These are phyloP conservation scores for Aurelia coerulea DNA, from an alignment of 30 jellyfish, hydroid and myxozoan species.

Conservation along the genomic window DNA sequence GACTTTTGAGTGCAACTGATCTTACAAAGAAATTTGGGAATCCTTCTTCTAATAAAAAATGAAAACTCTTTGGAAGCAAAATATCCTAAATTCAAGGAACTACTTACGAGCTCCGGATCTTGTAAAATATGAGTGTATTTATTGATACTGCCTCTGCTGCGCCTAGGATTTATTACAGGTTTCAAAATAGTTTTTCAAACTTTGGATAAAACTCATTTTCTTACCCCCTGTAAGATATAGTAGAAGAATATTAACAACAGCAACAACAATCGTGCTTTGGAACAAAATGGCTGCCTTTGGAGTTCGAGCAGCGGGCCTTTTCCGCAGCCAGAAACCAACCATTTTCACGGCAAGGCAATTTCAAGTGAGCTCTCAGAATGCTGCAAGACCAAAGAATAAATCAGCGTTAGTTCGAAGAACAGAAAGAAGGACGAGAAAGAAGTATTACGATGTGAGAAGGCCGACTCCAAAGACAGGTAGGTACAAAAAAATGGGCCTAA, in stretches of 20 bases:
- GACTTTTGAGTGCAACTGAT: no score
- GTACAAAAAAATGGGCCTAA: background rate
- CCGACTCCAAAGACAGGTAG: slow-evolving; percentile 31
- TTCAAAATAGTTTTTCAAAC: no score
- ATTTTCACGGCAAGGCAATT: slow-evolving; percentile 14
- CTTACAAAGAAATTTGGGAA: no score
- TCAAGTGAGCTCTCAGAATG: background rate
- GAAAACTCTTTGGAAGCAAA: no score
- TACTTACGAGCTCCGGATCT: no score
- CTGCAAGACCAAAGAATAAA: slow-evolving; percentile 4
- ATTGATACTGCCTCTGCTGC: no score
- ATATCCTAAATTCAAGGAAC: no score
- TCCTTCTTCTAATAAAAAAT: no score
- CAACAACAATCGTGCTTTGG: background rate
- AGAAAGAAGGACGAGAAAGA: slow-evolving; percentile 25
- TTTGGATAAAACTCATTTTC: no score
- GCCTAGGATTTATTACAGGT: no score
- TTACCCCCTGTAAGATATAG: no score
- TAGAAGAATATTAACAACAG: background rate
- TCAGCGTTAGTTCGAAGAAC: slow-evolving; percentile 25
- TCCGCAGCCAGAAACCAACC: background rate
- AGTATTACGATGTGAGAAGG: slow-evolving; percentile 9
- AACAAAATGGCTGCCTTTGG: slow-evolving; percentile 1
- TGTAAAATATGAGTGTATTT: no score
- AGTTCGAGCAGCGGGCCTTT: background rate